Base-by-base conservation (phyloP, 2,888 invertebrate species). In the Pherbina coryleti region DNA sequence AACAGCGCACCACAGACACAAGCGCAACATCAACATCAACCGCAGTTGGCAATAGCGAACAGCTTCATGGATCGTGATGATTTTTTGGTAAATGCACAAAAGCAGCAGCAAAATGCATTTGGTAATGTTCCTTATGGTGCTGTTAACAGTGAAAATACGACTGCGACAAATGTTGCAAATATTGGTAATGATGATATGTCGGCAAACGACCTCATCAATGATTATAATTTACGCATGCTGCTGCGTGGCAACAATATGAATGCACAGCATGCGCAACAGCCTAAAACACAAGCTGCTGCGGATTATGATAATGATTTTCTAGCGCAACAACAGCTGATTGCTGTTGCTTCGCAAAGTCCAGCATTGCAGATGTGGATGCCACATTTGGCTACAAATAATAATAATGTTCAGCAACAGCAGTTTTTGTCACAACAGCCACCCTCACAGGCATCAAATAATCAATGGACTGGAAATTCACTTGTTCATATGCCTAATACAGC, bases 221-320 rank as follows among this genome's bases (percentile, higher is more conserved):
- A 88, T 78, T 84, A 85, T 37, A 87, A 87, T 79, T 83, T 88
- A 49, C 82, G 85, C 37, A 86, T 88, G 85, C 78, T 88, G 76
- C 74, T 88, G 67, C 81, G 84, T 5, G 84, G 86, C 4, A 81
- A 82, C 14, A 78, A 80, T 34, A 34, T 69, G 3, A 60, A 67
- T 60, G 31, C 60, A 9, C 57, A 14, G 7, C 77, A 77, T 53
- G 5, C n/a, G 19, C 37, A 44, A n/a, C 51, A 51, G 53, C 9
- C 51, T 31, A 74, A 74, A 31, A 51, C 64, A 17, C 28, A 14
- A 31, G 67, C 53, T 31, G 55, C 55, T 22, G 53, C 28, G 14
- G 37, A 11, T 17, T 25, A 37, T 75, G 14, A 75, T 78, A 80
- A 79, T 28, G 86, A 86, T 67, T 87, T 84, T 62, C 79, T 86